A percentile compares a stretch with the other conserved stretches of the same genome.
Conservation (phyloP, 2,113 vertebrate genomes). For the Orientallactaga bullata region DNA sequence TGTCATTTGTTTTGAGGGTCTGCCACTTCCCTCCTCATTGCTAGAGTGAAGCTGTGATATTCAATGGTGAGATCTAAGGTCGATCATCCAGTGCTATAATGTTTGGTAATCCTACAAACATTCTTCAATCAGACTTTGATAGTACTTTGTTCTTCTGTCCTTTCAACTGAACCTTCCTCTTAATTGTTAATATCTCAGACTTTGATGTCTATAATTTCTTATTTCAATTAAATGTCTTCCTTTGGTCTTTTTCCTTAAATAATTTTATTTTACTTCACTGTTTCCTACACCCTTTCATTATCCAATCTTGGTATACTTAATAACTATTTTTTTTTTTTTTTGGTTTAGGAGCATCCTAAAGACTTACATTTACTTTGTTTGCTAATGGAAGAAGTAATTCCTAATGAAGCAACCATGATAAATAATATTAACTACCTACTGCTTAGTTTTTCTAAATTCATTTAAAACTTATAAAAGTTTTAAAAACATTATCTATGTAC, state of each 20-base stretch:
- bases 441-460: not conserved
- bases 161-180: not conserved
- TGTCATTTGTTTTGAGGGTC: not conserved
- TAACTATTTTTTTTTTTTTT: not conserved
- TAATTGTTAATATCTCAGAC: conserved; percentile 3
- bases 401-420: not conserved
- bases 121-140: not conserved
- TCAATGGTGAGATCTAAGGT: not conserved
- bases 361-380: not conserved
- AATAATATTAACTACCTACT: not conserved
- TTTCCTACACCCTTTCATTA: not conserved
- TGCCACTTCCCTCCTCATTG: accelerated
- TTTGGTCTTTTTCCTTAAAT: not conserved
- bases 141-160: not conserved
- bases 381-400: not conserved
- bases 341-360: not conserved
- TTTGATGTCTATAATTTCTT: conserved; percentile 37
- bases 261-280: not conserved
- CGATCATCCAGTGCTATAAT: not conserved
- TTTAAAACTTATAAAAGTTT: not conserved
- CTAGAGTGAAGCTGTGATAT: not conserved
- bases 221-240: conserved; percentile 10
- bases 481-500: not conserved
- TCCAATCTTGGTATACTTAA: not conserved
- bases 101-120: not conserved